phyloP scores from a whole-genome alignment of 1,140 invertebrate genomes.

The Branchinecta lindahli region DNA sequence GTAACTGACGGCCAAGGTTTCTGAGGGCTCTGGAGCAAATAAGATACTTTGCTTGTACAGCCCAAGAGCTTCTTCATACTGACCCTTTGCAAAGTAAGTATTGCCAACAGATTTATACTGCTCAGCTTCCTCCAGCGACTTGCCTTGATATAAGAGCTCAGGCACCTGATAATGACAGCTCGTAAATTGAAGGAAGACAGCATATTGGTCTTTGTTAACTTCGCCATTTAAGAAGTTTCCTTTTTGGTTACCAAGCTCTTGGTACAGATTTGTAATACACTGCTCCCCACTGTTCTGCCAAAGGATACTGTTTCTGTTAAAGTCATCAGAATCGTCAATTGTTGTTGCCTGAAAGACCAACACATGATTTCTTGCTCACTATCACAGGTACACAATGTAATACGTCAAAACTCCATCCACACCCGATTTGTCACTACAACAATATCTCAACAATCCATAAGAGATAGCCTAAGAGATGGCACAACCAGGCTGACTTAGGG shows the following conservation, averaged over 20 bases:
- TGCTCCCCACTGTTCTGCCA: not conserved
- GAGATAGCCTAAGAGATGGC: too few species aligned
- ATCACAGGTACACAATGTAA: too few species aligned
- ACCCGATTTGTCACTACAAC: too few species aligned
- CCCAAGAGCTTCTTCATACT: slow-evolving; percentile 1
- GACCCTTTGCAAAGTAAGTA: not conserved
- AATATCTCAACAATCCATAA: too few species aligned
- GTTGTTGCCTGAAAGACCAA: slow-evolving; percentile 2
- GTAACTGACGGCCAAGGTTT: not conserved
- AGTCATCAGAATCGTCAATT: not conserved
- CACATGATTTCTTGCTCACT: not conserved
- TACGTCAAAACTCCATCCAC: too few species aligned
- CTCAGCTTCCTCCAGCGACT: not conserved
- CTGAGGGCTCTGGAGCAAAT: not conserved
- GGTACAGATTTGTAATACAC: not conserved
- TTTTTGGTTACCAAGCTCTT: not conserved
- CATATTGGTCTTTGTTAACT: slow-evolving; percentile 1
- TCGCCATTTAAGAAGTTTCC: not conserved
- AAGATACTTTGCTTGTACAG: not conserved
- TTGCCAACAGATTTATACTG: not conserved
- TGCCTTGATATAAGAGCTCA: not conserved
- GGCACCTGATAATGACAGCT: not conserved
- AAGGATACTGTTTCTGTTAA: not conserved
- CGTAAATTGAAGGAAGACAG: not conserved
- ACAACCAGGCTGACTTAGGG: too few species aligned